Percentiles rank a stretch among this genome's conserved stretches.
These are phyloP conservation scores for Phoxinus dragarum DNA, from an alignment of 2,797 vertebrate genomes.

Conservation along the genomic window DNA sequence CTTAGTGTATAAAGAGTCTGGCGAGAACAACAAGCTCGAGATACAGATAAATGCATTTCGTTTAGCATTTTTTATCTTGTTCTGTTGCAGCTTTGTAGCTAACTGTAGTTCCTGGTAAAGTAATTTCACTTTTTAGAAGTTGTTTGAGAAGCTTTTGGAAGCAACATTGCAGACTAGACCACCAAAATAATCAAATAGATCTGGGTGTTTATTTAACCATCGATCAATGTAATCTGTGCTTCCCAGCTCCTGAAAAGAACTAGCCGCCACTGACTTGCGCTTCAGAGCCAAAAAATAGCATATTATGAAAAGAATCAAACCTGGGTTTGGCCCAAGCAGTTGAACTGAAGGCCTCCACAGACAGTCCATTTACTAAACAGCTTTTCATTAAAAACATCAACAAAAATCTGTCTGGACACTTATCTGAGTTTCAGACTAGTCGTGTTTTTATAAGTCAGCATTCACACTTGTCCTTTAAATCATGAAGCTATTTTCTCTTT, in stretches of 20 bases:
- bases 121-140: not conserved
- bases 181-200: not conserved
- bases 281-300: not conserved
- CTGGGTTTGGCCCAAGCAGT: too few relatives aligned
- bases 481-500: slow-evolving; percentile 6
- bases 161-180: not conserved
- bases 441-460: not conserved
- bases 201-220: not conserved
- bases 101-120: not conserved
- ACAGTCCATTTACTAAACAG: not conserved
- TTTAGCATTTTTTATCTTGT: not conserved
- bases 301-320: not conserved
- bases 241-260: not conserved
- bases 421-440: not conserved
- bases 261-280: not conserved
- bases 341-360: not conserved
- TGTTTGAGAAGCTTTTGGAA: not conserved
- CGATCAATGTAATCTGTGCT: not conserved
- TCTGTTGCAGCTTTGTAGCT: not conserved
- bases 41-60: not conserved
- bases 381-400: not conserved
- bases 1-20: not conserved
- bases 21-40: not conserved
- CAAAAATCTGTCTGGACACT: not conserved
- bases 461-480: not conserved